phyloP scores from a whole-genome alignment of 2,888 invertebrate genomes.

The Vanessa cardui region DNA sequence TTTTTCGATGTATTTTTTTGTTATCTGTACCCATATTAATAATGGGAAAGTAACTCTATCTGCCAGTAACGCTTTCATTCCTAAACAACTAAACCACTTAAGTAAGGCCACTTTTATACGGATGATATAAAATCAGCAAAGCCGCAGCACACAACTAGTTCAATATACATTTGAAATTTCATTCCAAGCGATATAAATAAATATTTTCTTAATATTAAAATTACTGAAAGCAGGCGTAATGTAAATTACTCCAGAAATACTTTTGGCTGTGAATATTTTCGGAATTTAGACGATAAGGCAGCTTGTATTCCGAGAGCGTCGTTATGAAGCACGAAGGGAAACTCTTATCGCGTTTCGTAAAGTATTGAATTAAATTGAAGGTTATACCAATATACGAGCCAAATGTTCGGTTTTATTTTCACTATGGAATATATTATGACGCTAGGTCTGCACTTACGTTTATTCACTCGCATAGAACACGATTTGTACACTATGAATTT shows the following conservation, averaged over 20 bases:
- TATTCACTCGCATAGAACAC: no score
- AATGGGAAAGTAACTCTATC: no score
- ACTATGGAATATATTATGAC: constrained; percentile 6
- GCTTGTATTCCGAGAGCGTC: constrained; percentile 28
- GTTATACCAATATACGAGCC: constrained; percentile 18
- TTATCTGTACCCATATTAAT: no score
- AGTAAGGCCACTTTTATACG: no score
- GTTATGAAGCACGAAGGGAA: constrained; percentile 19
- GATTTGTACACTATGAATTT: no score
- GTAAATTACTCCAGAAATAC: constrained; percentile 13
- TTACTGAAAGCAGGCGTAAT: constrained; percentile 9
- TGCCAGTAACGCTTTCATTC: no score
- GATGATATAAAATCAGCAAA: no score
- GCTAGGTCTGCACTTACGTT: no score
- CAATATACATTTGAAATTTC: no score
- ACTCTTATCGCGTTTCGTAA: constrained; percentile 26
- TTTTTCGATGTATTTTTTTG: no score
- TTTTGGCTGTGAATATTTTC: constrained; percentile 17
- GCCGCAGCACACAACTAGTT: no score
- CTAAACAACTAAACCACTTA: no score
- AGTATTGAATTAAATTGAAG: constrained; percentile 32
- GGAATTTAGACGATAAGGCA: constrained; percentile 23
- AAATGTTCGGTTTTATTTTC: constrained; percentile 18
- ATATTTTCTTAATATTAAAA: constrained; percentile 7
- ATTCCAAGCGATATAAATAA: not conserved